Evolutionary conservation across 2,888 invertebrate genomes (phyloP), one percentile per base, ranked within the genome.

Genomic region (Heteromyza rotundicornis): DNA sequence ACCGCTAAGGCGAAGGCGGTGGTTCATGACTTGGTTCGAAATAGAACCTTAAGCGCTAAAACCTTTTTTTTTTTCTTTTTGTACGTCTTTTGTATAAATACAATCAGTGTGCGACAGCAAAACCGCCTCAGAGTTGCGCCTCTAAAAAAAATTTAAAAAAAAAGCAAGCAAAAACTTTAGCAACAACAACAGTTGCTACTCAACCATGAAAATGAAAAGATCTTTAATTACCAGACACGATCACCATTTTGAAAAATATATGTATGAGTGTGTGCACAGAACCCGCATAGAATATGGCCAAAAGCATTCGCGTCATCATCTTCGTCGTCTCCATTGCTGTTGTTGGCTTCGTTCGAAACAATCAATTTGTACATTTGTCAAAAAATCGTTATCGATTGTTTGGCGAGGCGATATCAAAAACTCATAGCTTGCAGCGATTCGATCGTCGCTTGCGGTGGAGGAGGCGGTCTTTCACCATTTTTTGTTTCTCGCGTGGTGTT

Each of bases 351-450:
- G 20, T 47, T n/a, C 47, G 47, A 20, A 59, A 54, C 59, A 60
- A 61, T 60, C 63, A 57, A 60, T 63, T 64, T 60, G 53, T 60
- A 64, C 62, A 63, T 64, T 66, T 63, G 66, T 64, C 66, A 64
- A 66, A 54, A 64, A 53, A 62, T 12, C 47, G 49, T 60, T 64
- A 64, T 64, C 64, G 62, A 64, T 64, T 58, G 54, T 57, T 59
- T 24, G 16, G 47, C 7, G 36, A 56, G 59, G 59, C 59, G 62
- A 57, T 60, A 62, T 50, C 52, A 51, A 47, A 32, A 32, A 14
- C 8, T 14, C 14, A 2, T 40, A 23, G 57, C 55, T 23, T 16
- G 32, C 23, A 19, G 52, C 51, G 14, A 57, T n/a, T n/a, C n/a
- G n/a, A n/a, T n/a, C n/a, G n/a, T 57, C 14, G 57, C 50, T 17